Percentiles rank a stretch among this genome's conserved stretches.
These are phyloP conservation scores for Melipona beecheii DNA, from an alignment of 2,888 invertebrate species.

Conservation along the genomic window DNA sequence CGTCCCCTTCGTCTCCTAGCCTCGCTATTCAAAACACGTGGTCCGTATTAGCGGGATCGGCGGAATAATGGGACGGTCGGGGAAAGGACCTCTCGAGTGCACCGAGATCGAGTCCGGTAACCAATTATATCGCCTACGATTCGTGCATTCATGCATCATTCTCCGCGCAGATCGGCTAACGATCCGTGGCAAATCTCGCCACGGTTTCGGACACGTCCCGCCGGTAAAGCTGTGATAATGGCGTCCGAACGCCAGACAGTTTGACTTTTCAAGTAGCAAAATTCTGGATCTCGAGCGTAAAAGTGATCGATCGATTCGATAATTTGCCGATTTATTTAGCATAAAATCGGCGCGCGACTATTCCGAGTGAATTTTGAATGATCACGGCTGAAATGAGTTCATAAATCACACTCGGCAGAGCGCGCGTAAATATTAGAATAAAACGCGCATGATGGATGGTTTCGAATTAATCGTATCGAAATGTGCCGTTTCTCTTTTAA, in stretches of 20 bases:
- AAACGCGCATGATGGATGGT: not conserved
- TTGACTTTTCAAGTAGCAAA: not conserved
- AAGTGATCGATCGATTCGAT: not conserved
- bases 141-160: constrained; percentile 65
- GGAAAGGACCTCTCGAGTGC: constrained; percentile 50
- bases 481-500: not conserved
- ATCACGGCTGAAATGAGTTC: not conserved
- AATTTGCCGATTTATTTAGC: not conserved
- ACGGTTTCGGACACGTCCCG: constrained; percentile 10
- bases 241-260: not conserved
- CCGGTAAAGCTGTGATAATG: not conserved
- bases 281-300: not conserved
- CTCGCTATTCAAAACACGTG: constrained; percentile 75
- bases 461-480: not conserved
- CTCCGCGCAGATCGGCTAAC: constrained; percentile 63
- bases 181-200: constrained; percentile 44
- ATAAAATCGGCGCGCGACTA: not conserved
- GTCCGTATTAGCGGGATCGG: constrained; percentile 77
- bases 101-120: constrained; percentile 74
- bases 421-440: not conserved
- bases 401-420: not conserved
- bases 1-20: constrained; percentile 61
- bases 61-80: constrained; percentile 69
- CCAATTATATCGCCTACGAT: constrained; percentile 77
- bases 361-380: not conserved